Base-by-base conservation (phyloP, 2,797 vertebrate genomes). In the Threskiornis aethiopicus region DNA sequence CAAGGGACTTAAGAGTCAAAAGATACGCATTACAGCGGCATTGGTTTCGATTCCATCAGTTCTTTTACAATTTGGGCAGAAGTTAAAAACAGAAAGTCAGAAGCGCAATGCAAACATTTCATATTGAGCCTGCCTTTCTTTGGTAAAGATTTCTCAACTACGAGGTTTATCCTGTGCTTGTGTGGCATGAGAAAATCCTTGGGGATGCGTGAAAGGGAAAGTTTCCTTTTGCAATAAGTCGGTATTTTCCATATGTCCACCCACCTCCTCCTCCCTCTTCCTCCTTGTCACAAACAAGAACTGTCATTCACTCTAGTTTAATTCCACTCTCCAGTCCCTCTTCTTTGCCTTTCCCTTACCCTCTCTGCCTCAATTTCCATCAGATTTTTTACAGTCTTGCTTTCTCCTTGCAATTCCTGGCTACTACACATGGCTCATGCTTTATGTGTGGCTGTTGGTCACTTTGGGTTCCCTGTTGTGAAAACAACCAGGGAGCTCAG, bases 1-100 rank as follows among this genome's bases (percentile, higher is more conserved):
- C 94, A 96, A 96, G 93, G 76, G 78, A 88, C 79, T 84, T 86
- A 79, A 75, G 61, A 97, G 89, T 95, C 66, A 93, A 94, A 96
- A 96, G 77, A 76, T 58, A 84, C 3, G 62, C 35, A 79, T 84
- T 90, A 75, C 46, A 76, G 79, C 6, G 9, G 69, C n/a, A 66
- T 26, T 93, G 90, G 69, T 96, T 92, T 78, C 67, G 76, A 67
- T 76, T 89, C 76, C 79, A 49, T 44, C 59, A 35, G 58, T 65
- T 87, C 65, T 81, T 89, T 75, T 33, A 69, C 24, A 55, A 64
- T 65, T 84, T 64, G 42, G 42, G 61, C 51, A 92, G 61, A 86
- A 86, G 67, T 85, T 82, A 78, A 87, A 94, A 93, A 49, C 52
- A 61, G 44, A 65, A 77, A 93, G 69, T 52, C 81, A 89, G 81